A percentile compares a stretch with the other conserved stretches of the same genome.
Evolutionary conservation across 1,140 invertebrate species (phyloP).

Genomic region (Uloborus diversus): DNA sequence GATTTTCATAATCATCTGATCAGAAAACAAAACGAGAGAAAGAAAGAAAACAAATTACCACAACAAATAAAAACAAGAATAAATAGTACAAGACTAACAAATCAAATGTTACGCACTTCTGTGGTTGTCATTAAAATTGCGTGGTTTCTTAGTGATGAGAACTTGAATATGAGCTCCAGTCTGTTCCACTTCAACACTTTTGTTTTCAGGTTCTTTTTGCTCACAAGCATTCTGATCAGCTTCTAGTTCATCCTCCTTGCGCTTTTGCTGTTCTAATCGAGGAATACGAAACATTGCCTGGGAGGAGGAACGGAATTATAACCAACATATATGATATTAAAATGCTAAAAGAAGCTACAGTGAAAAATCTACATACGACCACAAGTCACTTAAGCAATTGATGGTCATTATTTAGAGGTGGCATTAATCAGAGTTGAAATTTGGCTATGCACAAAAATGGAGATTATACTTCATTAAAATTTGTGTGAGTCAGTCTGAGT

Average conservation of each 20-base stretch:
- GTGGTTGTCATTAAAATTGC: conserved; percentile 9
- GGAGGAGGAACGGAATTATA: background rate
- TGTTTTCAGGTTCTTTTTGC: background rate
- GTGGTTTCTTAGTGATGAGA: conserved; percentile 17
- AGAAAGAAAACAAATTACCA: too few species aligned
- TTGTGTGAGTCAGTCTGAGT: too few species aligned
- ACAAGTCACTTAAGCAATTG: too few species aligned
- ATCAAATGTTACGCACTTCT: conserved; percentile 15
- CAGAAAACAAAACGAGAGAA: too few species aligned
- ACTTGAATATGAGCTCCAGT: conserved; percentile 45
- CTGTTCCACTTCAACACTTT: conserved; percentile 56
- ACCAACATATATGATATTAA: too few species aligned
- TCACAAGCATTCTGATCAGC: conserved; percentile 67
- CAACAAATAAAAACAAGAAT: too few species aligned
- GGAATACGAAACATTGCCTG: conserved; percentile 92
- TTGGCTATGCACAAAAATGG: too few species aligned
- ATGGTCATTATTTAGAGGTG: too few species aligned
- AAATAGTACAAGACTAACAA: too few species aligned
- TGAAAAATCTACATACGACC: background rate
- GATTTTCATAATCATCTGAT: too few species aligned
- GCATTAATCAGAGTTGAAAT: too few species aligned
- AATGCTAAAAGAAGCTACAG: background rate
- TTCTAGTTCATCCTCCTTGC: conserved; percentile 85
- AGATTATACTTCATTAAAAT: too few species aligned
- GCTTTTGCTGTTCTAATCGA: conserved; percentile 92